Conservation (phyloP, 2,113 vertebrate genomes). For the Rhombomys opimus region DNA sequence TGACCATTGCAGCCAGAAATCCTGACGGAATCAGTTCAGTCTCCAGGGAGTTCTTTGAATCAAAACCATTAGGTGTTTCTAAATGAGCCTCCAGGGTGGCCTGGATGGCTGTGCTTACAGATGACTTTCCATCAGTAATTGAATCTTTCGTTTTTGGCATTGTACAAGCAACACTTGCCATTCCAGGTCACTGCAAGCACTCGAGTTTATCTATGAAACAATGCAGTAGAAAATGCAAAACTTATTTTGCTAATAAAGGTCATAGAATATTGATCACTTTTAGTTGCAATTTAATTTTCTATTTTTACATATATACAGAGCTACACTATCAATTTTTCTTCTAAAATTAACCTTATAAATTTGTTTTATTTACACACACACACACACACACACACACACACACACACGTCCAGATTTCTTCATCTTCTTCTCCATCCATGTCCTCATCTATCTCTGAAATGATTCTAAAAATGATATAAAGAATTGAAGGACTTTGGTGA, state of each 20-base stretch:
- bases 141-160: slow-evolving; percentile 65
- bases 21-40: slow-evolving; percentile 66
- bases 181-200: not conserved
- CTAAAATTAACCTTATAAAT: slow-evolving; percentile 41
- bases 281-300: slow-evolving; percentile 24
- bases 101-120: slow-evolving; percentile 43
- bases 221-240: slow-evolving; percentile 35
- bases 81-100: not conserved
- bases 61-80: slow-evolving; percentile 62
- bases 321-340: slow-evolving; percentile 14
- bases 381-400: not conserved
- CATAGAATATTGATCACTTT: slow-evolving; percentile 12
- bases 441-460: not conserved
- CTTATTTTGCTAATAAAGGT: slow-evolving; percentile 1
- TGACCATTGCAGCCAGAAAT: slow-evolving; percentile 67
- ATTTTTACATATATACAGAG: slow-evolving; percentile 45
- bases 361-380: not conserved
- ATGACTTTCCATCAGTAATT: slow-evolving; percentile 75
- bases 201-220: slow-evolving; percentile 64
- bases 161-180: slow-evolving; percentile 47
- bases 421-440: not conserved
- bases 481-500: not conserved
- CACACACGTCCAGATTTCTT: not conserved
- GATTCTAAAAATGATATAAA: not conserved
- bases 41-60: slow-evolving; percentile 67